A percentile compares a stretch with the other conserved stretches of the same genome.
Evolutionary conservation across 2,113 vertebrate species (phyloP).

Genomic region (Melanotaenia duboulayi): DNA sequence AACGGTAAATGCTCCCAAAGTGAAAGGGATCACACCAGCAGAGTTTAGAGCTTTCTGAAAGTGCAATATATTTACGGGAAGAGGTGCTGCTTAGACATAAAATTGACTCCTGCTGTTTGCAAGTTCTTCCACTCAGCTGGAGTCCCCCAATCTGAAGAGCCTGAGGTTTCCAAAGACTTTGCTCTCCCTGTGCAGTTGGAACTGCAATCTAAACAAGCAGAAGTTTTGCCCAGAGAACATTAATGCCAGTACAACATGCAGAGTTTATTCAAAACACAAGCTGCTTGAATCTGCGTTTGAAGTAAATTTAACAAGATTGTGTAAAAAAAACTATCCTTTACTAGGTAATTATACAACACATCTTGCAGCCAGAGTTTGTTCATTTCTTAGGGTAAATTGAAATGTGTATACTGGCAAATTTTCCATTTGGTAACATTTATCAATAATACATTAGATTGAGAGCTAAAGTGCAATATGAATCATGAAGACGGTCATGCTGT

Average conservation of each 20-base stretch:
- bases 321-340: conserved; percentile 7
- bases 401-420: no score
- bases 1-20: conserved; percentile 38
- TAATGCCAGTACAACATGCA: conserved; percentile 23
- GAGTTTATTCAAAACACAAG: conserved; percentile 41
- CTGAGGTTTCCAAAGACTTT: conserved; percentile 59
- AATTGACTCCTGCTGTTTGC: conserved; percentile 74
- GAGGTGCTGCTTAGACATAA: conserved; percentile 69
- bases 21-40: conserved; percentile 50
- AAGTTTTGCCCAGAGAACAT: conserved; percentile 15
- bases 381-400: neutral
- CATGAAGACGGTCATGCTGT: neutral
- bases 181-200: conserved; percentile 35
- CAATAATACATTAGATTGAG: no score
- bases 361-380: neutral
- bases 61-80: conserved; percentile 68
- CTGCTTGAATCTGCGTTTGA: conserved; percentile 45
- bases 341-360: conserved; percentile 11
- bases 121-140: conserved; percentile 73
- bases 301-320: conserved; percentile 30
- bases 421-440: no score
- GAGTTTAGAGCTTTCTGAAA: conserved; percentile 60
- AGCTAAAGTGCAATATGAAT: neutral
- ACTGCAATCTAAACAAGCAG: conserved; percentile 57
- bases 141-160: conserved; percentile 70